Percentiles rank a stretch among this genome's conserved stretches.
Evolutionary conservation across 2,113 vertebrate genomes (phyloP).

Genomic region (Nannospalax galili): DNA sequence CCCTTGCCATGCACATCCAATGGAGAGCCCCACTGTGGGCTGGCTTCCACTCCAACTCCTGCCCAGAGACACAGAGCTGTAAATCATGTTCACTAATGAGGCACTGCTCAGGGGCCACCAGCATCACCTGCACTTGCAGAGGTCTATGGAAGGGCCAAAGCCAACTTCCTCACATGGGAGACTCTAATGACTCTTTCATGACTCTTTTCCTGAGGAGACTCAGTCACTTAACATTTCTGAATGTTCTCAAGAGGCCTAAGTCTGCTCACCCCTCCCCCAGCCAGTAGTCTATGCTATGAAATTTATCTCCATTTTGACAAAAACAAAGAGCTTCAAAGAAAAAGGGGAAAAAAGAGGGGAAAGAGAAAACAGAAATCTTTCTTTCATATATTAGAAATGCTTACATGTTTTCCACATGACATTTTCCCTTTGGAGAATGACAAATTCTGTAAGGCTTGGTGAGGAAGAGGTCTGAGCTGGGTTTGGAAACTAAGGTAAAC

Average conservation of each 20-base stretch:
- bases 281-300: neutral
- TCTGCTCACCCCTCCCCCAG: neutral
- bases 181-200: slow-evolving; percentile 31
- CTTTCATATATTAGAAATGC: neutral
- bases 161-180: neutral
- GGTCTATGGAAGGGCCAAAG: neutral
- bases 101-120: neutral
- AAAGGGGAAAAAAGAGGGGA: neutral
- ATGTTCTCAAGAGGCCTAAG: neutral
- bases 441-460: neutral
- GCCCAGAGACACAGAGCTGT: neutral
- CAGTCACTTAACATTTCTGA: slow-evolving; percentile 20
- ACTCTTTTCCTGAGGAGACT: neutral
- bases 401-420: neutral
- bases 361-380: slow-evolving; percentile 14
- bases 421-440: neutral
- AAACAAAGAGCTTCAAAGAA: slow-evolving; percentile 45
- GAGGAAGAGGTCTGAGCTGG: neutral
- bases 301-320: slow-evolving; percentile 51
- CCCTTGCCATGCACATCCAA: slow-evolving; percentile 19
- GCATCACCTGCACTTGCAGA: neutral
- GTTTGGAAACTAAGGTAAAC: neutral
- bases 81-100: slow-evolving; percentile 29
- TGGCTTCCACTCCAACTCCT: slow-evolving; percentile 21
- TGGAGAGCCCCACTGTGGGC: neutral